phyloP scores from a whole-genome alignment of 1,140 invertebrate species.

The Drosophila nikananu region DNA sequence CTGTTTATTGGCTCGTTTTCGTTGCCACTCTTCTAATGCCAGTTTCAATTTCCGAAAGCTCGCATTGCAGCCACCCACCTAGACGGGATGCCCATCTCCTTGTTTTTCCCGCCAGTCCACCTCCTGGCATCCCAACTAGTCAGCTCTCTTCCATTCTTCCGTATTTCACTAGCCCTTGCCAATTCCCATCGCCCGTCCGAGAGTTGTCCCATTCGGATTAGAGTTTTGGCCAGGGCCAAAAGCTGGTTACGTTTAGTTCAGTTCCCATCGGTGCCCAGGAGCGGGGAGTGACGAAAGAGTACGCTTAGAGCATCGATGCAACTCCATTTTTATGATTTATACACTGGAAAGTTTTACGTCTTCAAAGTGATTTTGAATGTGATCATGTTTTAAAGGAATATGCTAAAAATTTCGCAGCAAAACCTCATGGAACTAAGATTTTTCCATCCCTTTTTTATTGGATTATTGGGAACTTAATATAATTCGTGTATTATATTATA shows the following conservation, averaged over 20 bases:
- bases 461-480: too few relatives aligned
- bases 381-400: not conserved
- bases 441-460: too few relatives aligned
- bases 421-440: too few relatives aligned
- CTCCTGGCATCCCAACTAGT: constrained; percentile 7
- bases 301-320: constrained; percentile 31
- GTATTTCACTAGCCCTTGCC: constrained; percentile 36
- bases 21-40: constrained; percentile 45
- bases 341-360: constrained; percentile 1
- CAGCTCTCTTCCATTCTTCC: not conserved
- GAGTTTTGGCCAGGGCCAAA: constrained; percentile 52
- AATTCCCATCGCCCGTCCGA: constrained; percentile 46
- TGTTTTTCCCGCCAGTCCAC: not conserved
- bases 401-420: too few relatives aligned
- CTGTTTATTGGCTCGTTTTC: constrained; percentile 28
- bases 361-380: not conserved
- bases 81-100: constrained; percentile 12
- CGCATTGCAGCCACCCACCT: constrained; percentile 35
- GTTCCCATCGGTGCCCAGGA: constrained; percentile 20
- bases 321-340: constrained; percentile 37
- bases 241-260: constrained; percentile 49
- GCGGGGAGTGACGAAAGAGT: not conserved
- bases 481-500: too few relatives aligned
- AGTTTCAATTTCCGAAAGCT: constrained; percentile 53
- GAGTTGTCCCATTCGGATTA: constrained; percentile 51